These are phyloP conservation scores for Zosterops borbonicus DNA, from an alignment of 2,113 vertebrate species.

Conservation along the genomic window DNA sequence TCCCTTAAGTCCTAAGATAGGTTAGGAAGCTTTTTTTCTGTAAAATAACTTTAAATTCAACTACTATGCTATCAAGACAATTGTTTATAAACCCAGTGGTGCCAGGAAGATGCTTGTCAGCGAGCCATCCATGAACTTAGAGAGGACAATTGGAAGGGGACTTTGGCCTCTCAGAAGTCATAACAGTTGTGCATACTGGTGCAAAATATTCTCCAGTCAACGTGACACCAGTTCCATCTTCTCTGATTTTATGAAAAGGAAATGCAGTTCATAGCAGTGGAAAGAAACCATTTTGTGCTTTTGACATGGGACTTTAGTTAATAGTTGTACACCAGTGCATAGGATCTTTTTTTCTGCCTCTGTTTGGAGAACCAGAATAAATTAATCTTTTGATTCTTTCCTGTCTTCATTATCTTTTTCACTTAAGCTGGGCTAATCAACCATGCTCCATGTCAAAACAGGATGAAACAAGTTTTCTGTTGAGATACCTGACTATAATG, in stretches of 20 bases:
- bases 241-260: background rate
- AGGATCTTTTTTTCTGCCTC: background rate
- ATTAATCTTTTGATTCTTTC: background rate
- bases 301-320: background rate
- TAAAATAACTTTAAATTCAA: background rate
- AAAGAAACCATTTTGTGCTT: background rate
- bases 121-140: background rate
- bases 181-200: background rate
- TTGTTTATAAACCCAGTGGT: background rate
- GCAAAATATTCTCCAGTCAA: background rate
- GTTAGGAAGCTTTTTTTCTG: background rate
- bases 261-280: background rate
- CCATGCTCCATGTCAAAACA: background rate
- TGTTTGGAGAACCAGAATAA: background rate
- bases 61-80: background rate
- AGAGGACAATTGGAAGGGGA: background rate
- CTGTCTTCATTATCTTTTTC: background rate
- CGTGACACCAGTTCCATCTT: accelerated
- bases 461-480: background rate
- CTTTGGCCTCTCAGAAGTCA: background rate
- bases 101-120: background rate
- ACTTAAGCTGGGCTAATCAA: background rate
- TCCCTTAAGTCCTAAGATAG: background rate
- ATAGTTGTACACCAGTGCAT: background rate
- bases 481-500: background rate